Evolutionary conservation across 2,888 invertebrate species (phyloP).

Genomic region (Lasius fuliginosus): DNA sequence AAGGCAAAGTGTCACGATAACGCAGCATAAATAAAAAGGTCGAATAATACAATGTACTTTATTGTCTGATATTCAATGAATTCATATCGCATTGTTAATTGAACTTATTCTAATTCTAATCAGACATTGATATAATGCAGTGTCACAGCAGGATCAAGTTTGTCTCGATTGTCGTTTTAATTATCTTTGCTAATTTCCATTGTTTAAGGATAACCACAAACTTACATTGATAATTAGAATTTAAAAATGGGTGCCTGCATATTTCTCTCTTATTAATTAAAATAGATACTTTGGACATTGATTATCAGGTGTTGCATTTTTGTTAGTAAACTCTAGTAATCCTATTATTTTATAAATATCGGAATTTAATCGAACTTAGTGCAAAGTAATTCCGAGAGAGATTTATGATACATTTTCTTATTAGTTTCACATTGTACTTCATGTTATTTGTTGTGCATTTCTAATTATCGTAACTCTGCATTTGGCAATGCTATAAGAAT

Average conservation of each 20-base stretch:
- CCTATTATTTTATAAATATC: not conserved
- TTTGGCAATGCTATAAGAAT: not conserved
- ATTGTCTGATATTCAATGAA: not conserved
- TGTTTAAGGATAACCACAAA: not conserved
- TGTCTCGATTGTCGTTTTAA: not conserved
- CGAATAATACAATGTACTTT: conserved; percentile 15
- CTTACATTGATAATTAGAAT: not conserved
- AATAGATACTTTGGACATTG: not conserved
- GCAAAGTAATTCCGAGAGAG: not conserved
- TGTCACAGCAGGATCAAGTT: not conserved
- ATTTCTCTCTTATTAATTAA: conserved; percentile 5
- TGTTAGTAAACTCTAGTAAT: not conserved
- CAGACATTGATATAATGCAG: not conserved
- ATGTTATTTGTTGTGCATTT: not conserved
- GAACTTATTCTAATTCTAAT: conserved; percentile 11
- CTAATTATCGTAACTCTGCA: not conserved
- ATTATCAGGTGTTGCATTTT: not conserved
- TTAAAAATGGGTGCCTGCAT: not conserved
- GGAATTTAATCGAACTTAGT: not conserved
- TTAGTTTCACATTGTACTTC: not conserved
- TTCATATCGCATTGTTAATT: conserved; percentile 15
- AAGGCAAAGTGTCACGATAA: not conserved
- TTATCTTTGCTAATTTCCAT: conserved; percentile 12
- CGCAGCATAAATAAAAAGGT: not conserved
- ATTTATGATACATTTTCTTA: not conserved